Evolutionary conservation across 2,113 vertebrate genomes (phyloP), one percentile per base, ranked within the genome.

Genomic region (Indri indri): DNA sequence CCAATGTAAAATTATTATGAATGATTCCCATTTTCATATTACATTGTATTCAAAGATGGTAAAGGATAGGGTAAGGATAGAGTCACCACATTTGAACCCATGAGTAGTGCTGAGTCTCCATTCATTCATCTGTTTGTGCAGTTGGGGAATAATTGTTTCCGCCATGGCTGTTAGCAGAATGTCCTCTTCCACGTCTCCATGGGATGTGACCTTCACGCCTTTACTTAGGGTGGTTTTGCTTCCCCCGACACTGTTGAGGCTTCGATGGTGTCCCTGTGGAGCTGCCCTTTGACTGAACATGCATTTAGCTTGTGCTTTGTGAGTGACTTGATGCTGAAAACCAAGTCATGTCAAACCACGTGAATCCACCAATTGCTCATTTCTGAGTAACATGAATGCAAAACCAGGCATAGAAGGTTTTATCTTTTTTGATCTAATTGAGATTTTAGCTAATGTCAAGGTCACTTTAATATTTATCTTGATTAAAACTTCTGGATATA

Each of bases 91-190:
- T 74, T 40, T 52, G 93, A 87, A 68, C 30, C 27, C 32, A 5
- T 2, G 50, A 61, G 2, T 6, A 1, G 9, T 0, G 1, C 30
- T 0, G 1, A 37, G 37, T 9, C 52, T n/a, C 65, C 77, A 17
- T 70, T 68, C 65, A 27, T n/a, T n/a, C 12, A 8, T 18, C 40
- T 25, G 22, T 63, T 73, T 82, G 42, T 70, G 84, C 6, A 0
- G 0, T 20, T 27, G 59, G 11, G 9, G 30, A 17, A 0, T 8
- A 25, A 1, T 1, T 11, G 13, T 37, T 23, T 68, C 7, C 3
- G 47, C 10, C 3, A 0, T 8, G 25, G 73, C 22, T 61, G 22
- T 37, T n/a, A 6, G 30, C n/a, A 30, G 27, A n/a, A 14, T 1
- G 16, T 12, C 37, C 7, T 0, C 2, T 18, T 3, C 80, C 27